These are phyloP conservation scores for Orthonevra nobilis DNA, from an alignment of 2,888 invertebrate species.

Conservation along the genomic window DNA sequence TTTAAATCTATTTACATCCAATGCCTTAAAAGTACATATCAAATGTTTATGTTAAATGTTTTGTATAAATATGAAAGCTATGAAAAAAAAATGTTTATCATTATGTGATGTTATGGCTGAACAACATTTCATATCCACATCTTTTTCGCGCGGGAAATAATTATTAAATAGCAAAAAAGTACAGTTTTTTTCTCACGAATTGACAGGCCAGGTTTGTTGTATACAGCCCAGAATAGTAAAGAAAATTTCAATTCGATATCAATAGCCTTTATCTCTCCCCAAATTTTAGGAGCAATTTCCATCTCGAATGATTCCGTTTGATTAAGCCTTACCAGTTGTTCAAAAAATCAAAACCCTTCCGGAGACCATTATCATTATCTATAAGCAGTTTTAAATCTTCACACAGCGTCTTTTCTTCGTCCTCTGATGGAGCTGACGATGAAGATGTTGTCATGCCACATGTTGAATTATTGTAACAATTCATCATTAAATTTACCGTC, in stretches of 20 bases:
- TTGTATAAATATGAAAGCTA: conserved; percentile 2
- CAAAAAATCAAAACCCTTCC: conserved; percentile 76
- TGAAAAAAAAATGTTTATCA: conserved; percentile 23
- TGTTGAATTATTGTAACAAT: conserved; percentile 56
- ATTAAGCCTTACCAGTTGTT: conserved; percentile 74
- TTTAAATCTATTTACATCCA: neutral
- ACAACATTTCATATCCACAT: too few relatives aligned
- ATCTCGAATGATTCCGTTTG: neutral
- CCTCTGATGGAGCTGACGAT: conserved; percentile 71
- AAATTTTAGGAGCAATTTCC: neutral
- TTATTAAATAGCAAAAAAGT: too few relatives aligned
- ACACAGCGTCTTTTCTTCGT: conserved; percentile 72
- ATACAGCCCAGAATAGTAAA: neutral
- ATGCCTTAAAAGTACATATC: too few relatives aligned
- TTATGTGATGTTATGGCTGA: too few relatives aligned
- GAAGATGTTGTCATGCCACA: conserved; percentile 71
- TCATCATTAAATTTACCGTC: conserved; percentile 60
- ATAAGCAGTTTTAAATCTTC: conserved; percentile 73
- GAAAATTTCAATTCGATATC: conserved; percentile 22
- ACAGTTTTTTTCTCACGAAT: neutral
- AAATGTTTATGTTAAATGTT: too few relatives aligned
- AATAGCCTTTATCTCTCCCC: conserved; percentile 48
- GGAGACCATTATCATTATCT: conserved; percentile 72
- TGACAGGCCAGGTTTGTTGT: neutral
- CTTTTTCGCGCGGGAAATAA: too few relatives aligned